Percentiles rank a stretch among this genome's conserved stretches.
These are phyloP conservation scores for Pluvianellus socialis DNA, from an alignment of 2,113 vertebrate genomes.

Conservation along the genomic window DNA sequence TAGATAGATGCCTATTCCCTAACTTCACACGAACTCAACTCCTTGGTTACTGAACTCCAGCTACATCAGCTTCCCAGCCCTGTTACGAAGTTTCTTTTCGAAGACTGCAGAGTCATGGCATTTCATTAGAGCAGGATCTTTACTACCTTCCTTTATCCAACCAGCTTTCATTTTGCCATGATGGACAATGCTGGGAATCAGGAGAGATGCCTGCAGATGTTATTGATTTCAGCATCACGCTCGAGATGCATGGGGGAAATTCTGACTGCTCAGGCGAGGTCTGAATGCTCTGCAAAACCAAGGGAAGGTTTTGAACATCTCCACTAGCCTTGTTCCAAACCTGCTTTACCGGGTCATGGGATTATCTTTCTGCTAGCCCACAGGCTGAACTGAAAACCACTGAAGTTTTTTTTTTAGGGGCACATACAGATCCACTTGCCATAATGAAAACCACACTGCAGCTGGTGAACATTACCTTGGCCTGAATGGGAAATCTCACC, in stretches of 20 bases:
- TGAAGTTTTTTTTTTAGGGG: not conserved
- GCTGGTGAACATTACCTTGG: not conserved
- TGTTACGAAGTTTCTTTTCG: not conserved
- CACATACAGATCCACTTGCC: not conserved
- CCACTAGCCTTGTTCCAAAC: not conserved
- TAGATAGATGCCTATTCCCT: not conserved
- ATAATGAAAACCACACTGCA: not conserved
- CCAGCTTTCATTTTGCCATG: not conserved
- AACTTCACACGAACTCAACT: not conserved
- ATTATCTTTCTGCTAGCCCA: not conserved
- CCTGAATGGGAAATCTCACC: not conserved
- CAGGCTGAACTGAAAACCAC: not conserved
- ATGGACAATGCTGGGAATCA: not conserved
- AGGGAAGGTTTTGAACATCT: not conserved
- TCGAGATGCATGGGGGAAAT: not conserved
- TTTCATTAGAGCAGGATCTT: not conserved
- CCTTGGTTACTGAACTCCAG: not conserved
- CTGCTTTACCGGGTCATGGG: not conserved
- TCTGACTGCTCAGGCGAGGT: not conserved
- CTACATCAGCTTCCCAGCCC: not conserved
- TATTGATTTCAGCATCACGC: not conserved
- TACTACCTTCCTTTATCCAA: not conserved
- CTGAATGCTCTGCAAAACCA: not conserved
- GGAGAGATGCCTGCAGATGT: not conserved
- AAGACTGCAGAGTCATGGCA: rapidly evolving